Evolutionary conservation across 2,888 invertebrate genomes (phyloP).

Genomic region (Cheilosia impressa): DNA sequence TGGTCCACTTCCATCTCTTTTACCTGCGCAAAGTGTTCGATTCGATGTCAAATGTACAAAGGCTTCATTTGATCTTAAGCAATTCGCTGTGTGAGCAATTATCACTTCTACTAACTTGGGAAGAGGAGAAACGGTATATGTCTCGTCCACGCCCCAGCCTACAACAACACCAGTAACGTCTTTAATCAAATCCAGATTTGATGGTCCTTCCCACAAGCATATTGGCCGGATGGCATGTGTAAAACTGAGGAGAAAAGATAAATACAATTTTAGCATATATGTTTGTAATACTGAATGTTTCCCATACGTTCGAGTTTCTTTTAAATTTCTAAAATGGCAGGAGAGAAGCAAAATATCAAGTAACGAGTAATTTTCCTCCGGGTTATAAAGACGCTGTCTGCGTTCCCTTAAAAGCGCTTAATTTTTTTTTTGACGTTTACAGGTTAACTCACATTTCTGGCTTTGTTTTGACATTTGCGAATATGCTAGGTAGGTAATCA

Average conservation of each 20-base stretch:
- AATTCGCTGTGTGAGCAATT: conserved; percentile 84
- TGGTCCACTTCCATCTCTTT: conserved; percentile 81
- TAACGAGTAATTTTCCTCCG: no score
- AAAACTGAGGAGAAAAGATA: conserved; percentile 74
- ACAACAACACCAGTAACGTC: conserved; percentile 84
- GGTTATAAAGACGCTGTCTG: no score
- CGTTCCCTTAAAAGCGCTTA: no score
- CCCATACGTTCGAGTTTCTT: no score
- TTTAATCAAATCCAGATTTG: conserved; percentile 79
- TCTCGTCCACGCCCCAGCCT: conserved; percentile 85
- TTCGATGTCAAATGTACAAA: conserved; percentile 76
- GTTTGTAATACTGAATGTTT: no score
- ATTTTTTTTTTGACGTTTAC: no score
- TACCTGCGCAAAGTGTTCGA: conserved; percentile 81
- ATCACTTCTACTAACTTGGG: conserved; percentile 84
- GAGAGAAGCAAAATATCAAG: no score
- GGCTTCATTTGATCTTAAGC: conserved; percentile 83
- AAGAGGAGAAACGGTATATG: conserved; percentile 77
- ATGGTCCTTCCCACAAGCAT: conserved; percentile 81
- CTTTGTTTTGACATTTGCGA: no score
- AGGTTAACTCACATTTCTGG: no score
- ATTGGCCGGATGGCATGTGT: conserved; percentile 79
- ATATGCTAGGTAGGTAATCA: no score
- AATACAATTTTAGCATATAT: no score
- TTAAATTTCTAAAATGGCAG: no score